phyloP scores from a whole-genome alignment of 1,140 invertebrate species.

The Procambarus virginalis region DNA sequence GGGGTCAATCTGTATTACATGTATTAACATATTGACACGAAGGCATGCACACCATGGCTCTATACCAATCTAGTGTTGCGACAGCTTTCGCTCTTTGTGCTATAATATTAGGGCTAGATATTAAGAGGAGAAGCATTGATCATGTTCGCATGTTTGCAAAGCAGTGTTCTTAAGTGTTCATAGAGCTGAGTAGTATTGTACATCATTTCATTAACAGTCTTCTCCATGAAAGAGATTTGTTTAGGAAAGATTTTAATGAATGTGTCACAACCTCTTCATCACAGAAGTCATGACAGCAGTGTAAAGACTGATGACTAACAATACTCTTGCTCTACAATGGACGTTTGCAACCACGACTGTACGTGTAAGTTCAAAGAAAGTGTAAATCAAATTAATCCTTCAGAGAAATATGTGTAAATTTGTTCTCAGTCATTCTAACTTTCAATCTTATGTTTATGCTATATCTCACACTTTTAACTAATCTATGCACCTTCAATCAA shows the following conservation, averaged over 20 bases:
- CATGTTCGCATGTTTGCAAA: conserved; percentile 52
- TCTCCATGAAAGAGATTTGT: conserved; percentile 41
- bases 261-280: conserved; percentile 31
- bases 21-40: conserved; percentile 27
- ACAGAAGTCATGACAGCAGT: conserved; percentile 38
- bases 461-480: conserved; percentile 22
- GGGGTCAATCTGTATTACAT: not conserved
- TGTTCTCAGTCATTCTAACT: not conserved
- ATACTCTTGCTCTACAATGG: conserved; percentile 63
- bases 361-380: conserved; percentile 56
- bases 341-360: conserved; percentile 65
- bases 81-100: conserved; percentile 45
- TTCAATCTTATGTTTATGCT: conserved; percentile 22
- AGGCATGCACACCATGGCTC: conserved; percentile 35
- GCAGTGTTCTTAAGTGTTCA: conserved; percentile 55
- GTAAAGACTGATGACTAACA: conserved; percentile 61
- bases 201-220: conserved; percentile 46
- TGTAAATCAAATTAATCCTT: conserved; percentile 29
- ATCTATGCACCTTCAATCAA: conserved; percentile 31
- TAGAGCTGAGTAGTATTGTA: conserved; percentile 57
- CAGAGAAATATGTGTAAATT: conserved; percentile 19
- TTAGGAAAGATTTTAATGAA: conserved; percentile 52
- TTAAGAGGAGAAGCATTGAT: conserved; percentile 44
- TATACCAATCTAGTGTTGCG: not conserved
- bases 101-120: conserved; percentile 44